These are phyloP conservation scores for Chaetodon trifasciatus DNA, from an alignment of 2,797 vertebrate species.

Conservation along the genomic window DNA sequence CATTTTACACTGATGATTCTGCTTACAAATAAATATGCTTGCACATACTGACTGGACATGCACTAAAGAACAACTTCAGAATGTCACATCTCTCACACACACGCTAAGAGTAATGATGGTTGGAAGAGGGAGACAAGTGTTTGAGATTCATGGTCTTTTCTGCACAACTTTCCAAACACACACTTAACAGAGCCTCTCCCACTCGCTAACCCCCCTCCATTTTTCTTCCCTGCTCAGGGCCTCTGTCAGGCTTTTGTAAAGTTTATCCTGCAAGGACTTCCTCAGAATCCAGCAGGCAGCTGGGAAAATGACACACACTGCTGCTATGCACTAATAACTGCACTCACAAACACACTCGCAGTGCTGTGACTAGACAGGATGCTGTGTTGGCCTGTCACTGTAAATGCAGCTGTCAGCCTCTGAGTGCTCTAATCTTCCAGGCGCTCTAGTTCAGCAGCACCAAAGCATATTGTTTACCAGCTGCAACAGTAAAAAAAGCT, in stretches of 20 bases:
- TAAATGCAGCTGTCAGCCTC: conserved; percentile 60
- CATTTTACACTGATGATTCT: not conserved
- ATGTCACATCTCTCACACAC: not conserved
- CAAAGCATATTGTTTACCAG: conserved; percentile 51
- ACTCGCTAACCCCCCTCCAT: not conserved
- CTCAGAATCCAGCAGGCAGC: conserved; percentile 62
- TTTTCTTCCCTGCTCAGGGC: conserved; percentile 11
- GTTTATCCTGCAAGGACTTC: conserved; percentile 57
- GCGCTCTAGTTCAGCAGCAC: conserved; percentile 27
- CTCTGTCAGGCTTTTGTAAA: conserved; percentile 45
- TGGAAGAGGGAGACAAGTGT: not conserved
- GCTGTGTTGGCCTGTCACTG: conserved; percentile 40
- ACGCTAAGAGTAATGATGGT: not conserved
- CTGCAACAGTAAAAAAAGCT: conserved; percentile 5
- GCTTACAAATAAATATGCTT: not conserved
- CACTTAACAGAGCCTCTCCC: not conserved
- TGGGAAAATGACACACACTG: conserved; percentile 52
- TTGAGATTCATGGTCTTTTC: not conserved
- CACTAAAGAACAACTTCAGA: not conserved
- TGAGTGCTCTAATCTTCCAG: conserved; percentile 38
- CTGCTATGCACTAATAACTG: conserved; percentile 46
- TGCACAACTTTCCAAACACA: not conserved
- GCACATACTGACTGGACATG: not conserved
- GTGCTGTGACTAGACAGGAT: conserved; percentile 50
- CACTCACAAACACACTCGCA: not conserved